phyloP scores from a whole-genome alignment of 2,797 vertebrate genomes.

The Tolypeutes matacus region DNA sequence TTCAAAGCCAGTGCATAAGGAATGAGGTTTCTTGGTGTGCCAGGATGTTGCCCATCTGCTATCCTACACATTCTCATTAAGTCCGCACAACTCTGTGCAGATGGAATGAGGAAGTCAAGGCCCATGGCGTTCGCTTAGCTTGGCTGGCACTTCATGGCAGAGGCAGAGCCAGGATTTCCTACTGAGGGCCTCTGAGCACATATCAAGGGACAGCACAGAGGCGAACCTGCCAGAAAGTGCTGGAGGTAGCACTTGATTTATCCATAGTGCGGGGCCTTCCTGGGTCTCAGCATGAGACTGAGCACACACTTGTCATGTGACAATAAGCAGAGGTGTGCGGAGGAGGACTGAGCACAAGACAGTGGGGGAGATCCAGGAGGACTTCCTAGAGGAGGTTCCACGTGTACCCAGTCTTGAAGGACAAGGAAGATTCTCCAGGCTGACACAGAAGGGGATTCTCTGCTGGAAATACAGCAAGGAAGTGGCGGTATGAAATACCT shows the following conservation, averaged over 20 bases:
- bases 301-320: background rate
- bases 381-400: background rate
- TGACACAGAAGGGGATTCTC: fast-evolving
- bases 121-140: background rate
- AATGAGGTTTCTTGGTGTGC: too few relatives aligned
- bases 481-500: fast-evolving
- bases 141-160: fast-evolving
- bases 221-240: fast-evolving
- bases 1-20: fast-evolving
- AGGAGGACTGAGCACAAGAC: fast-evolving
- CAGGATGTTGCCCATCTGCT: background rate
- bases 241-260: background rate
- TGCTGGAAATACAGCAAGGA: background rate
- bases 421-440: fast-evolving
- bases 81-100: background rate
- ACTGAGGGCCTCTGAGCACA: background rate
- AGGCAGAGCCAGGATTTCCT: background rate
- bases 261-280: background rate
- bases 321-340: background rate
- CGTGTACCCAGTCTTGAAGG: fast-evolving
- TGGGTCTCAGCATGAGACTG: background rate
- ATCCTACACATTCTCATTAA: background rate
- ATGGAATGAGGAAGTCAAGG: background rate
- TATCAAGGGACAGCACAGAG: fast-evolving
- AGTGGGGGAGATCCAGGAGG: background rate